Conservation (phyloP, 2,888 invertebrate species). For the Apomyelois bistriatella region DNA sequence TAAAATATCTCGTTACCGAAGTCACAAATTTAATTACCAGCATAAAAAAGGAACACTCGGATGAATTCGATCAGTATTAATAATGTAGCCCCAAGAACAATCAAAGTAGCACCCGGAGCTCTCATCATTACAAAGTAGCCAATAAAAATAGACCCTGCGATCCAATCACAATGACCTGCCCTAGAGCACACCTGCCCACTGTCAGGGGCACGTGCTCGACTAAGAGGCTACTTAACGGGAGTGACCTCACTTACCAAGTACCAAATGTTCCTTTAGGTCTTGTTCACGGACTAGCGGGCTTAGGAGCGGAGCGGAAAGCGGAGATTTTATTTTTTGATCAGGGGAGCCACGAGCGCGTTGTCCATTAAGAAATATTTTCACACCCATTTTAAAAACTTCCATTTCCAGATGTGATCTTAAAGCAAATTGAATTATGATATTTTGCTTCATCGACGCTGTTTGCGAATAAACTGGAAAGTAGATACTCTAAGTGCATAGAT, state of each 20-base stretch:
- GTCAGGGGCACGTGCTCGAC: conserved; percentile 62
- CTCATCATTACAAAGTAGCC: conserved; percentile 21
- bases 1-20: too few species aligned
- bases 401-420: too few species aligned
- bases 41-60: not conserved
- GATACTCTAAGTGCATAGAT: too few species aligned
- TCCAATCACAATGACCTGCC: conserved; percentile 64
- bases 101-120: not conserved
- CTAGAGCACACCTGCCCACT: conserved; percentile 65
- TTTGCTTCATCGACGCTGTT: too few species aligned
- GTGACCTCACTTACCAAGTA: conserved; percentile 69
- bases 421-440: too few species aligned
- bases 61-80: not conserved
- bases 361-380: too few species aligned
- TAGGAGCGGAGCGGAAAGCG: not conserved
- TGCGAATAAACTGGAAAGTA: too few species aligned
- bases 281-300: not conserved
- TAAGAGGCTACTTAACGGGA: conserved; percentile 76
- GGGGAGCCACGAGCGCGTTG: too few species aligned
- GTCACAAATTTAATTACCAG: not conserved
- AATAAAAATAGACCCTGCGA: conserved; percentile 16
- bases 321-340: not conserved
- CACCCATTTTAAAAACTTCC: too few species aligned
- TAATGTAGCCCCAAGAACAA: not conserved
- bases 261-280: conserved; percentile 49